Evolutionary conservation across 2,113 vertebrate species (phyloP).

Genomic region (Heterotilapia buettikoferi): DNA sequence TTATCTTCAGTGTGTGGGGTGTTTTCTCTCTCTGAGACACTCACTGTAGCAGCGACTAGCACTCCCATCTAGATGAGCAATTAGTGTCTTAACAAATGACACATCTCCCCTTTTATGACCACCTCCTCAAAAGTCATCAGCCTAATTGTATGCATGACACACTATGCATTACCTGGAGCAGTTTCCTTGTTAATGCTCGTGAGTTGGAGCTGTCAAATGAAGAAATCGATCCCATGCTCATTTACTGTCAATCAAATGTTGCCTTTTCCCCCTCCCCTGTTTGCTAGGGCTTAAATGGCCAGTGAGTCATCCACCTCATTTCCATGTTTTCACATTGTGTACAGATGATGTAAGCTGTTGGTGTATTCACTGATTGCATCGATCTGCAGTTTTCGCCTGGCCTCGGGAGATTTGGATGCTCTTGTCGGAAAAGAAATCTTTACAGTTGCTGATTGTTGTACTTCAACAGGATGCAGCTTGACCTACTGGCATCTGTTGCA

Average conservation of each 20-base stretch:
- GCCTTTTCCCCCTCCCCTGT: neutral
- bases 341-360: slow-evolving; percentile 32
- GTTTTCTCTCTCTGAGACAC: neutral
- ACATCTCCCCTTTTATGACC: neutral
- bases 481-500: neutral
- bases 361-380: slow-evolving; percentile 28
- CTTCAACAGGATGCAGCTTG: neutral
- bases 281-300: neutral
- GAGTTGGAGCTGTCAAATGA: neutral
- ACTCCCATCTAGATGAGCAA: neutral
- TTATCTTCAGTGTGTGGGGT: slow-evolving; percentile 1
- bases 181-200: neutral
- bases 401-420: neutral
- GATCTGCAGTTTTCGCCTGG: slow-evolving; percentile 17
- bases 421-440: neutral
- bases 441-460: neutral
- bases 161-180: neutral
- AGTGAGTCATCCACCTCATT: slow-evolving; percentile 41
- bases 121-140: neutral
- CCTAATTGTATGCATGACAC: neutral
- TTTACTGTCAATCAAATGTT: slow-evolving; percentile 10
- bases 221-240: neutral
- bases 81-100: neutral
- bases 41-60: neutral
- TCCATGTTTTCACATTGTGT: slow-evolving; percentile 38